phyloP scores from a whole-genome alignment of 2,113 vertebrate species.

The Phrynosoma platyrhinos region DNA sequence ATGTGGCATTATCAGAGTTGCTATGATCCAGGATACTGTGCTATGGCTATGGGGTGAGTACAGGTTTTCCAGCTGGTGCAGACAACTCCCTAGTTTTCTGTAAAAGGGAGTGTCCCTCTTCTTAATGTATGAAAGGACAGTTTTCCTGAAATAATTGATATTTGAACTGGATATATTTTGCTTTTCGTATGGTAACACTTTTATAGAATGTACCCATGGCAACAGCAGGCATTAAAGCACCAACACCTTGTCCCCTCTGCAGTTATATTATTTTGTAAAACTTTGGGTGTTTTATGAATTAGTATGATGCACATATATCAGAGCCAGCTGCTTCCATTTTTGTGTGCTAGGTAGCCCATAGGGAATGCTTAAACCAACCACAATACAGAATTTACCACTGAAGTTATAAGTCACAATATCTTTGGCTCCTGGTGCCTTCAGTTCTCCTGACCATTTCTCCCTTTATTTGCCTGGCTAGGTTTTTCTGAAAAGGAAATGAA shows the following conservation, averaged over 20 bases:
- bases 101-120: neutral
- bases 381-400: slow-evolving; percentile 28
- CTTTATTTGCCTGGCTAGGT: slow-evolving; percentile 52
- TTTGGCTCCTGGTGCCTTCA: slow-evolving; percentile 35
- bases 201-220: neutral
- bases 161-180: neutral
- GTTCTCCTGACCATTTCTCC: slow-evolving; percentile 40
- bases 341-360: slow-evolving; percentile 8
- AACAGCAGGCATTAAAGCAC: neutral
- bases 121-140: neutral
- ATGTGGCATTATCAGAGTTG: no score
- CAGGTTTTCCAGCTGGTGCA: no score
- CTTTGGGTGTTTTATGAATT: neutral
- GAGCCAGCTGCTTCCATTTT: neutral
- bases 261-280: slow-evolving; percentile 2
- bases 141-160: neutral
- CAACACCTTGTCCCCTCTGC: neutral
- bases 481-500: slow-evolving; percentile 70
- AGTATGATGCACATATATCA: neutral
- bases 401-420: slow-evolving; percentile 12
- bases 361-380: slow-evolving; percentile 29
- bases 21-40: no score
- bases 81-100: no score
- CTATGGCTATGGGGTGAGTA: no score
- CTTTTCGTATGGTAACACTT: neutral